Conservation (phyloP, 2,888 invertebrate genomes). For the Acronicta aceris region DNA sequence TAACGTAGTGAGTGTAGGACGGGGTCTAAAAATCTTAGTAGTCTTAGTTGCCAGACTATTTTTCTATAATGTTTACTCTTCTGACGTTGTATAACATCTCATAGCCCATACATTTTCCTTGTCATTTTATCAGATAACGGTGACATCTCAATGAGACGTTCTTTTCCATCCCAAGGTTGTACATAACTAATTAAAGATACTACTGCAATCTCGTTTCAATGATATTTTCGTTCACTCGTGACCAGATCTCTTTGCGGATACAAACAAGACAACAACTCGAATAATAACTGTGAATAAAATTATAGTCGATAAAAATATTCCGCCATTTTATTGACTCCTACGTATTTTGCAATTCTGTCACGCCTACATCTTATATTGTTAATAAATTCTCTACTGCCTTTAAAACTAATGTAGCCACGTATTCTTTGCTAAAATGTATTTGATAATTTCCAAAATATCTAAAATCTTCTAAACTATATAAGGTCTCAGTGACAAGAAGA, state of each 20-base stretch:
- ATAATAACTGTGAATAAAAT: constrained; percentile 13
- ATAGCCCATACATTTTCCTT: constrained; percentile 59
- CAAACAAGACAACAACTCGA: constrained; percentile 4
- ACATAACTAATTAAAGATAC: constrained; percentile 34
- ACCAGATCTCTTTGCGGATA: constrained; percentile 20
- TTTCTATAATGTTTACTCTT: constrained; percentile 44
- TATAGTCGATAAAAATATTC: constrained; percentile 9
- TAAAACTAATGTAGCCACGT: constrained; percentile 2
- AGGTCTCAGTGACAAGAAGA: background rate
- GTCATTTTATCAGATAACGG: constrained; percentile 65
- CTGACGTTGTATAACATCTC: constrained; percentile 52
- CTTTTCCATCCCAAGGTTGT: constrained; percentile 59
- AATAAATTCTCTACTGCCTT: constrained; percentile 17
- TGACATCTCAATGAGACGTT: constrained; percentile 68
- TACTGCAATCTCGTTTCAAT: constrained; percentile 17
- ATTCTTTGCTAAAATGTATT: background rate
- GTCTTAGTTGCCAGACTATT: constrained; percentile 5
- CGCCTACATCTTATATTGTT: constrained; percentile 34
- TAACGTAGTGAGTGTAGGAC: background rate
- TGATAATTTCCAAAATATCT: background rate
- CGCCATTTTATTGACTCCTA: constrained; percentile 24
- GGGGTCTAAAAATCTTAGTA: too few species aligned
- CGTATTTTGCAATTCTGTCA: constrained; percentile 25
- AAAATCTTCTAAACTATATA: background rate
- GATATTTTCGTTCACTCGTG: constrained; percentile 29